Base-by-base conservation (phyloP, 2,888 invertebrate genomes). In the Eupsilia transversa region DNA sequence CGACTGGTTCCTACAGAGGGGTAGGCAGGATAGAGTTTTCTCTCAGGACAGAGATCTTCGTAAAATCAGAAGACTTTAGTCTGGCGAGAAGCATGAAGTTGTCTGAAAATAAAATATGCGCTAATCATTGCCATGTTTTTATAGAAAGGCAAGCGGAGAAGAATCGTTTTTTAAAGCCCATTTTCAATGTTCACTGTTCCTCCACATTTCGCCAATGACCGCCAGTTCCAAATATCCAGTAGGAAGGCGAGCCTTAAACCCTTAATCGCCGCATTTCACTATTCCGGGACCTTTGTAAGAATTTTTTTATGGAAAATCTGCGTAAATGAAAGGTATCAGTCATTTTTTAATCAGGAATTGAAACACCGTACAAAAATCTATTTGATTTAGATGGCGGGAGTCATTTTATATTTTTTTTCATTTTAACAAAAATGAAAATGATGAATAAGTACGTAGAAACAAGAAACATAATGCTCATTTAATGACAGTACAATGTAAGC, bases 391-490 rank as follows among this genome's bases (percentile, higher is more conserved):
- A 49, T 27, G 6, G 3, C 5, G 14, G 17, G 1, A 10, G 3
- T 30, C 23, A 20, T 5, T 23, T n/a, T n/a, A n/a, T n/a, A n/a
- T n/a, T n/a, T n/a, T n/a, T n/a, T n/a, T n/a, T n/a, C n/a, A n/a
- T n/a, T n/a, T n/a, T n/a, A n/a, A 20, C 20, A 3, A 23, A 27
- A 41, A 41, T 3, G 4, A 10, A 35, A 52, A 52, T 35, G 20
- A 0, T 20, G 33, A n/a, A 20, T 41, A 30, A 12, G 17, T 33
- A 59, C 1, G 35, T 52, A 33, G 5, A 52, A 52, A 5, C 12
- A 46, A 63, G 23, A 75, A 75, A 20, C 43, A 56, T 73, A 61
- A 63, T 70, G 59, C 43, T 38, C 41, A 52, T 38, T 63, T 63
- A 69, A 66, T 69, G 43, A 70, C 59, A 65, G 63, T 46, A 69